Percentiles rank a stretch among this genome's conserved stretches.
phyloP scores from a whole-genome alignment of 2,888 invertebrate genomes.

The Ypsolopha scabrella region DNA sequence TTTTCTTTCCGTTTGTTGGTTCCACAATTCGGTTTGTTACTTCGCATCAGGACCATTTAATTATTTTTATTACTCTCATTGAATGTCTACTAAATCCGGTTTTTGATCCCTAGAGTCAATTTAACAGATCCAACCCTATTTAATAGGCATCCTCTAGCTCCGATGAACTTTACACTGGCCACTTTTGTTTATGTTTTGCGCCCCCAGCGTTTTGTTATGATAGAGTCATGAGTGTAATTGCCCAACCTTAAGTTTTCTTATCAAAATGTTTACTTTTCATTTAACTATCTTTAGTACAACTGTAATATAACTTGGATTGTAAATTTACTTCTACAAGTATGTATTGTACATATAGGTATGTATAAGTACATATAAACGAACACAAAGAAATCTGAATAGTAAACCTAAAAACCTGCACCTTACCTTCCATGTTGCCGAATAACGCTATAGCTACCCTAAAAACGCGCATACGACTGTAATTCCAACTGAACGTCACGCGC shows the following conservation, averaged over 20 bases:
- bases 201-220: conserved; percentile 42
- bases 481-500: neutral
- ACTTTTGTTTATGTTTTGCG: conserved; percentile 42
- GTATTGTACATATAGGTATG: too few relatives aligned
- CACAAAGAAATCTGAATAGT: neutral
- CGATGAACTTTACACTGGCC: conserved; percentile 31
- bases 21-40: conserved; percentile 34
- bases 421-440: neutral
- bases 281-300: too few relatives aligned
- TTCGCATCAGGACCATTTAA: conserved; percentile 52
- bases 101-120: conserved; percentile 49
- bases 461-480: neutral
- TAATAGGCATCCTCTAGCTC: conserved; percentile 50
- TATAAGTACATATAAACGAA: neutral
- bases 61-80: conserved; percentile 62
- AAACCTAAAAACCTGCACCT: neutral
- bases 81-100: conserved; percentile 60
- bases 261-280: neutral
- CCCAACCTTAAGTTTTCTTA: conserved; percentile 6
- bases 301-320: too few relatives aligned
- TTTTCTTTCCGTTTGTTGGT: conserved; percentile 12
- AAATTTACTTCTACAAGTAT: too few relatives aligned
- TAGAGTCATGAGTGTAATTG: conserved; percentile 32
- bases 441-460: too few relatives aligned
- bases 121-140: conserved; percentile 52